Percentiles rank a stretch among this genome's conserved stretches.
phyloP scores from a whole-genome alignment of 2,113 vertebrate species.

The Tretioscincus oriximinensis region DNA sequence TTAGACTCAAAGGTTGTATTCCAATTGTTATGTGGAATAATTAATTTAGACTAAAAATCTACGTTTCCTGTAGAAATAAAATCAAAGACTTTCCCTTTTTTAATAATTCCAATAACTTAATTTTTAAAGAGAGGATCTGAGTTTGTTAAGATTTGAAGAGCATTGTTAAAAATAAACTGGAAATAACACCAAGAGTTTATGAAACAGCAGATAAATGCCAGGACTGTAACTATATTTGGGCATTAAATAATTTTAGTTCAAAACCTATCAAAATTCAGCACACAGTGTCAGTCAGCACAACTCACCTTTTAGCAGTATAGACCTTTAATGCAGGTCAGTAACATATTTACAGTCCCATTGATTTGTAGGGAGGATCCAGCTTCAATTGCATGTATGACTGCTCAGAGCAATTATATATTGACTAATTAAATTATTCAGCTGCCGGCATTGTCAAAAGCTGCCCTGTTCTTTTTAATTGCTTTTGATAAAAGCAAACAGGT shows the following conservation, averaged over 20 bases:
- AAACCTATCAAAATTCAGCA: neutral
- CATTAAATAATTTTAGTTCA: slow-evolving; percentile 15
- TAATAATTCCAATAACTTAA: neutral
- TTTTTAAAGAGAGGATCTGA: neutral
- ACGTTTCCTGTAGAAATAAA: too few relatives aligned
- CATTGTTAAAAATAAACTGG: neutral
- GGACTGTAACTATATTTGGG: neutral
- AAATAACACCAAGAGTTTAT: neutral
- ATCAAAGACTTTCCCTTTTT: too few relatives aligned
- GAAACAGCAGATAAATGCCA: accelerated
- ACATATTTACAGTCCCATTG: slow-evolving; percentile 12
- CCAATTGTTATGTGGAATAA: too few relatives aligned
- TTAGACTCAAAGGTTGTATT: too few relatives aligned
- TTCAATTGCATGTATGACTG: slow-evolving; percentile 44
- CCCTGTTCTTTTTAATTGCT: slow-evolving; percentile 46
- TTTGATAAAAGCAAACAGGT: slow-evolving; percentile 38
- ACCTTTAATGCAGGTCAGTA: neutral
- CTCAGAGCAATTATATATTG: slow-evolving; percentile 5
- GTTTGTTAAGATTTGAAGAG: neutral
- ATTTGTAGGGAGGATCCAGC: slow-evolving; percentile 10
- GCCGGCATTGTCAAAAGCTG: slow-evolving; percentile 36
- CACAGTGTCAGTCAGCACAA: neutral
- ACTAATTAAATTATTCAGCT: slow-evolving; percentile 41
- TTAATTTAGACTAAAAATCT: too few relatives aligned
- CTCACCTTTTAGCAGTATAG: slow-evolving; percentile 7